Base-by-base conservation (phyloP, 1,140 invertebrate genomes). In the Drosophila pruinosa region DNA sequence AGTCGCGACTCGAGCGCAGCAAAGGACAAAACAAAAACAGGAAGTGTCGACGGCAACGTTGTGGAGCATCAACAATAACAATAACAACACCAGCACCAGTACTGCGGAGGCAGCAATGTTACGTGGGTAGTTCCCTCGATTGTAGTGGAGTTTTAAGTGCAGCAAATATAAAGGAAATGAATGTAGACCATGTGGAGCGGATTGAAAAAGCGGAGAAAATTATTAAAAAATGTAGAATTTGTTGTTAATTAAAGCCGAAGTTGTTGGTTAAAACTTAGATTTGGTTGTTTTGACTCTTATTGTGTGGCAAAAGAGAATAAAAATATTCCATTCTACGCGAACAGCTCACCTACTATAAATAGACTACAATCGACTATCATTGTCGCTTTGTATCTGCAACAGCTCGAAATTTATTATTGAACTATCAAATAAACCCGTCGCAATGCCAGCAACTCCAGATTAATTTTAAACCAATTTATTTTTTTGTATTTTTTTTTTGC, bases 11-110 rank as follows among this genome's bases (percentile, higher is more conserved):
- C 56, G 38, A 68, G 10, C 24, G 34, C 34, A 48, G 56, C 24
- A 45, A 56, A 62, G 57, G 48, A 38, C 52, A 53, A 72, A 67
- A 69, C 73, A 72, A 62, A 86, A 85, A 58, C 80, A 78, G 78
- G 78, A 82, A 77, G 73, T 73, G 63, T 76, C 69, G 52, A 71
- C 68, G 56, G 47, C 50, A 43, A 54, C 65, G 41, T 57, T 53
- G 65, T n/a, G 24, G 39, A 45, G 26, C 31, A 36, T 28, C 53
- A 76, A 52, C 41, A 39, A 31, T 48, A 21, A 41, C 45, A 52
- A 41, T 56, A 73, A 34, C 45, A 34, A 5, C 38, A 24, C 26
- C 12, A 43, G 15, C 31, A 69, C 53, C 57, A 31, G 28, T 38
- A 36, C 43, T 6, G 24, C 19, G 19, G 3, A 19, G 47, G 22